Base-by-base conservation (phyloP, 2,797 vertebrate genomes). In the Mionectes olivaceus region DNA sequence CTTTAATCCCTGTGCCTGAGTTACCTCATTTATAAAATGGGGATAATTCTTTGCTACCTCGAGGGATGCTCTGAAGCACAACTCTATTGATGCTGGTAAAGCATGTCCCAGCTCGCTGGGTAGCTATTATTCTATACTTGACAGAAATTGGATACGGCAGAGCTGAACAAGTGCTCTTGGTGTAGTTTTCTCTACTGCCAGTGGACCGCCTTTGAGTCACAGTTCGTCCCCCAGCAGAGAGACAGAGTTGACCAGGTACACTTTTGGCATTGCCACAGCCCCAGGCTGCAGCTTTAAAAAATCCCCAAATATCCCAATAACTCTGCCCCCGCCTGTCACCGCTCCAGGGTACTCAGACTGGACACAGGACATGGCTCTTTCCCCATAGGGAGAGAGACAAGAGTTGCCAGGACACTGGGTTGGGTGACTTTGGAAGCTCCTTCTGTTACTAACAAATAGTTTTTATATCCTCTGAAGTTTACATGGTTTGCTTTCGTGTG, bases 11-110 rank as follows among this genome's bases (percentile, higher is more conserved):
- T 88, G 63, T 74, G 68, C 88, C 85, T 77, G 81, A 91, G 93
- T 96, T 95, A 96, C 95, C 57, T 94, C 91, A 94, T 90, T 94
- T 96, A 86, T 91, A 94, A 96, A 96, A 96, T 87, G 46, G 91
- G 80, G 68, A 87, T 96, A 96, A 96, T 95, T 96, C 96, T 93
- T 93, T 91, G 89, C 93, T 96, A 93, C 95, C 95, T 96, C 94
- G 90, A 96, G 95, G 95, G 94, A 96, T 93, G 87, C 95, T 93
- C 80, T 90, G 87, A 79, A 95, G 87, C 68, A 82, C 70, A 90
- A 41, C 74, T 86, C 85, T 84, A 28, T 83, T 94, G 95, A 90
- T 94, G 95, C 78, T 90, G 75, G 86, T 89, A 85, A 84, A 93
- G 68, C 95, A 59, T 84, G 95, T 82, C 90, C 60, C 70, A 93